phyloP scores from a whole-genome alignment of 2,113 vertebrate species.

The Pelobates fuscus region DNA sequence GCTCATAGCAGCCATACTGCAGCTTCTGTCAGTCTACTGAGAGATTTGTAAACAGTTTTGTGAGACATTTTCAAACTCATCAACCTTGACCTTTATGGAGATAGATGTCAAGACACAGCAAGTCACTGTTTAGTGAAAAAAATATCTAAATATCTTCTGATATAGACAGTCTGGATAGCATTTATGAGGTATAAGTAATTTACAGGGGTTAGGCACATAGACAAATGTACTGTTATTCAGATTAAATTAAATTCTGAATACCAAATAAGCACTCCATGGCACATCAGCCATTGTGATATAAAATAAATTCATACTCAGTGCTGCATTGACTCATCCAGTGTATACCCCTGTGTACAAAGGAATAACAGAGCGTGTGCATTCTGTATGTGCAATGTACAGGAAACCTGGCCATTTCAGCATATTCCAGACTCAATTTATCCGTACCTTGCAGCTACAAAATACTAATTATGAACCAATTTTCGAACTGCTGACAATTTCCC shows the following conservation, averaged over 20 bases:
- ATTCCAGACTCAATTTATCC: constrained; percentile 41
- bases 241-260: neutral
- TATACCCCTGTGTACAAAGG: neutral
- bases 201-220: too few relatives aligned
- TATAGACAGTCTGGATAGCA: too few relatives aligned
- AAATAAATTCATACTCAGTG: constrained; percentile 1
- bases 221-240: too few relatives aligned
- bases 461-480: constrained; percentile 43
- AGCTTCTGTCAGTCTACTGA: too few relatives aligned
- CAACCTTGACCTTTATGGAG: too few relatives aligned
- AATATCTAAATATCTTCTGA: too few relatives aligned
- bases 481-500: constrained; percentile 18
- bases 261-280: neutral
- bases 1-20: too few relatives aligned
- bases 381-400: fast-evolving
- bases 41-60: too few relatives aligned
- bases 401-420: constrained; percentile 24
- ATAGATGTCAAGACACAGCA: too few relatives aligned
- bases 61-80: too few relatives aligned
- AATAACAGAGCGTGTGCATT: neutral
- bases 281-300: neutral
- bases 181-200: too few relatives aligned
- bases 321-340: neutral
- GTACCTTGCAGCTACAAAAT: constrained; percentile 1
- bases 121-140: too few relatives aligned